Percentiles rank a stretch among this genome's conserved stretches.
phyloP scores from a whole-genome alignment of 2,888 invertebrate species.

The Lutraria lutraria region DNA sequence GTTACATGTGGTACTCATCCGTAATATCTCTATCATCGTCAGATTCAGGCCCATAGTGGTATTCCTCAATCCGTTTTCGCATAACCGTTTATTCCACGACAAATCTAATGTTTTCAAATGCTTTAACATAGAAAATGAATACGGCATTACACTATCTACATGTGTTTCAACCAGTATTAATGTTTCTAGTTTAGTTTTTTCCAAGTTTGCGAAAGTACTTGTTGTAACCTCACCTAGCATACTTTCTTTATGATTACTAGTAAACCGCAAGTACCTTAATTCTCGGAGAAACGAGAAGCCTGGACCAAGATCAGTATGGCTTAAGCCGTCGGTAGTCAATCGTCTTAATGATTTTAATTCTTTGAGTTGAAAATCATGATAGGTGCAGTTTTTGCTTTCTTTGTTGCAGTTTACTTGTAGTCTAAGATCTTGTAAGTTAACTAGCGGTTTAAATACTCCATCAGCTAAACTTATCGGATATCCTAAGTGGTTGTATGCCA shows the following conservation, averaged over 20 bases:
- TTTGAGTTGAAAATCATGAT: neutral
- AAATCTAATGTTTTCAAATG: neutral
- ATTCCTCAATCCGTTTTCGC: conserved; percentile 4
- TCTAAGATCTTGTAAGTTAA: neutral
- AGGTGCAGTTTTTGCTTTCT: neutral
- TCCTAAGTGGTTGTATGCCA: neutral
- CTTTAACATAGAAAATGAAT: neutral
- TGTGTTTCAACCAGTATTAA: neutral
- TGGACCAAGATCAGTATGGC: neutral
- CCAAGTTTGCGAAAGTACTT: neutral
- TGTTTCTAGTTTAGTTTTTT: neutral
- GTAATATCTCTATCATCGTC: neutral
- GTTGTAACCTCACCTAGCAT: neutral
- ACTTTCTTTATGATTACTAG: neutral
- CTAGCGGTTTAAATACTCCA: neutral
- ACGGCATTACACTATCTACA: neutral
- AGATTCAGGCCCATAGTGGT: neutral
- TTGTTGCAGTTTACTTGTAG: conserved; percentile 4
- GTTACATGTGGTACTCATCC: too few relatives aligned
- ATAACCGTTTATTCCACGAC: neutral
- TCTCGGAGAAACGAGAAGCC: neutral
- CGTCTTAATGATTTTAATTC: neutral
- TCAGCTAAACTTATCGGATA: neutral
- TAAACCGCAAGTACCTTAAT: neutral
- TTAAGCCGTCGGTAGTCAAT: neutral